These are phyloP conservation scores for Scartelaos histophorus DNA, from an alignment of 2,113 vertebrate species.

Conservation along the genomic window DNA sequence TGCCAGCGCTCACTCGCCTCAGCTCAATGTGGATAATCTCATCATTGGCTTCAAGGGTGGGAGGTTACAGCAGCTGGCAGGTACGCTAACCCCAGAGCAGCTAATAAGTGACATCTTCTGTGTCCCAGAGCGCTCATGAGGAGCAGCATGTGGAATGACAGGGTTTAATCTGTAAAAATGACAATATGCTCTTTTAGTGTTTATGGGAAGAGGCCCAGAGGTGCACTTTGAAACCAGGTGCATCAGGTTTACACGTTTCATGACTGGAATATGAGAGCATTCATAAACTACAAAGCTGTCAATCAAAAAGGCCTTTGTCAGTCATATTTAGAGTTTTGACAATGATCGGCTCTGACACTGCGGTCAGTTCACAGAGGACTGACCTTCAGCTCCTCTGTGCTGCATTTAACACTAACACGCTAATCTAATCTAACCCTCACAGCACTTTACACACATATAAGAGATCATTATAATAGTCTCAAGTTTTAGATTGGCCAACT, in stretches of 20 bases:
- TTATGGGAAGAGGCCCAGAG: not conserved
- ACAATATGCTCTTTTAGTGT: not conserved
- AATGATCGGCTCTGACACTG: not conserved
- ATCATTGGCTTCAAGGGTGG: constrained; percentile 56
- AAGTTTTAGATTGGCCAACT: too few relatives aligned
- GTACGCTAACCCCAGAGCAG: constrained; percentile 48
- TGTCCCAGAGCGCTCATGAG: constrained; percentile 39
- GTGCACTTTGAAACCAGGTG: not conserved
- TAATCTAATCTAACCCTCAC: constrained; percentile 19
- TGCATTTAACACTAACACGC: not conserved
- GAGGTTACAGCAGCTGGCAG: constrained; percentile 63
- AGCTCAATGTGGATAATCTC: constrained; percentile 62
- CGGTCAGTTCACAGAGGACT: not conserved
- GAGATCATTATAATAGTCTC: constrained; percentile 13
- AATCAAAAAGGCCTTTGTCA: constrained; percentile 3
- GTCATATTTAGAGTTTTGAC: not conserved
- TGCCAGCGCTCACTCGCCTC: constrained; percentile 36
- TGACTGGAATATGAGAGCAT: not conserved
- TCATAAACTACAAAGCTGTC: not conserved
- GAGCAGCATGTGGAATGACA: not conserved
- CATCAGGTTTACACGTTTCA: not conserved
- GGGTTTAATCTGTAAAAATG: constrained; percentile 1
- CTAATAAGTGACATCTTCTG: constrained; percentile 55
- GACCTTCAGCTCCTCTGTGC: constrained; percentile 6
- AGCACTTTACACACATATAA: constrained; percentile 20